These are phyloP conservation scores for Elymnias hypermnestra DNA, from an alignment of 1,140 invertebrate species.

Conservation along the genomic window DNA sequence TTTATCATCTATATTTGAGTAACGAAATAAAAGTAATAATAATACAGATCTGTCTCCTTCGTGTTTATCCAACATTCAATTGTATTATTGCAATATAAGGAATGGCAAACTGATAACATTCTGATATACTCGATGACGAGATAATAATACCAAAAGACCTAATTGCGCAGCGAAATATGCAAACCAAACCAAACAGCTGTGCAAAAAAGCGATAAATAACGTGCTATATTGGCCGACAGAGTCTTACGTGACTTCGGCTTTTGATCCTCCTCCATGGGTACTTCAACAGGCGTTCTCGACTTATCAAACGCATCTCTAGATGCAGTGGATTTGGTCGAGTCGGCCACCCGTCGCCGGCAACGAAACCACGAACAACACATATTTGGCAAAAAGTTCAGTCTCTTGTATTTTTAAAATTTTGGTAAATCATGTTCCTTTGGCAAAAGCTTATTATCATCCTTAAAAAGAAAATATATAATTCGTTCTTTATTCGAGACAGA, in stretches of 20 bases:
- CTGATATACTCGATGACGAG: no score
- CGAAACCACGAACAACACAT: constrained; percentile 69
- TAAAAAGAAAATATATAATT: constrained; percentile 2
- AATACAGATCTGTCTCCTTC: no score
- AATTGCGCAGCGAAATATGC: background rate
- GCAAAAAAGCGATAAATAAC: constrained; percentile 24
- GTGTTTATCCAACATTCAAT: no score
- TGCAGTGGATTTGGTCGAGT: constrained; percentile 37
- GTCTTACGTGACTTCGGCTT: constrained; percentile 55
- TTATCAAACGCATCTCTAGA: constrained; percentile 47
- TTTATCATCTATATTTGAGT: no score
- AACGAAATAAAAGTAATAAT: no score
- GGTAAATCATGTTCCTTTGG: constrained; percentile 22
- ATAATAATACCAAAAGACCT: background rate
- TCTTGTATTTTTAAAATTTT: constrained; percentile 18
- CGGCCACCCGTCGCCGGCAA: constrained; percentile 55
- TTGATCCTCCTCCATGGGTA: constrained; percentile 28
- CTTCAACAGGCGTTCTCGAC: constrained; percentile 24
- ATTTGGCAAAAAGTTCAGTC: constrained; percentile 37
- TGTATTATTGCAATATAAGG: no score
- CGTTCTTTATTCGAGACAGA: constrained; percentile 9
- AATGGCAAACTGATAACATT: constrained; percentile 4
- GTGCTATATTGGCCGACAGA: constrained; percentile 30
- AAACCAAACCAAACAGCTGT: constrained; percentile 3
- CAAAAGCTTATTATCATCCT: constrained; percentile 19